A percentile compares a stretch with the other conserved stretches of the same genome.
Evolutionary conservation across 2,113 vertebrate species (phyloP).

Genomic region (Lontra canadensis): DNA sequence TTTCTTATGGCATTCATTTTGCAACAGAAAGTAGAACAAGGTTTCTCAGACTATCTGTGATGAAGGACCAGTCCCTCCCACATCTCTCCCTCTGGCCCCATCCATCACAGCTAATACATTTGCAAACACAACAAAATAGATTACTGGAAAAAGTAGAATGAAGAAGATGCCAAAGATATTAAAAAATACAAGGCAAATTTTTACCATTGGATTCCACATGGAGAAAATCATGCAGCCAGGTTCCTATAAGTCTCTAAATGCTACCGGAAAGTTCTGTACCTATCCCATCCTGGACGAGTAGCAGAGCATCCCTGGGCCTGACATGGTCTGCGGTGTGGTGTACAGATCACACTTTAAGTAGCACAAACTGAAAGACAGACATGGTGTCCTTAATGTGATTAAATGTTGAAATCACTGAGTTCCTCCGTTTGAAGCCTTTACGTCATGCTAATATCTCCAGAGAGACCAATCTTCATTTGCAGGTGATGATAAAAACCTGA

Average conservation of each 20-base stretch:
- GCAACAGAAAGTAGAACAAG: neutral
- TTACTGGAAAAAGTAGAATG: neutral
- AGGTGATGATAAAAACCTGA: neutral
- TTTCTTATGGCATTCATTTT: neutral
- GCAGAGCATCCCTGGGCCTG: rapidly evolving
- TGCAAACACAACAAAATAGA: neutral
- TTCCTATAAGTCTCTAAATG: neutral
- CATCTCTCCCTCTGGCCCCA: neutral
- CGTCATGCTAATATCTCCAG: neutral
- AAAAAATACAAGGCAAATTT: neutral
- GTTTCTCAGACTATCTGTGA: neutral
- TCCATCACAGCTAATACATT: neutral
- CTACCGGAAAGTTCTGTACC: rapidly evolving
- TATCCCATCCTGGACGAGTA: too few species aligned
- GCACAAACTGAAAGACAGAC: neutral
- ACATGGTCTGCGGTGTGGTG: rapidly evolving
- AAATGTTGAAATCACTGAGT: neutral
- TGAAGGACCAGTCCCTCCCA: neutral
- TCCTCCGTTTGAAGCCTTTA: neutral
- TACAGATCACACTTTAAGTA: neutral
- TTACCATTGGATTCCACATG: neutral
- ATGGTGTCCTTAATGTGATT: neutral
- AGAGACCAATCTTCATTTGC: neutral
- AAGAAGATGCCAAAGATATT: neutral
- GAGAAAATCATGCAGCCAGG: neutral